Evolutionary conservation across 2,888 invertebrate genomes (phyloP).

Genomic region (Melanargia galathea): DNA sequence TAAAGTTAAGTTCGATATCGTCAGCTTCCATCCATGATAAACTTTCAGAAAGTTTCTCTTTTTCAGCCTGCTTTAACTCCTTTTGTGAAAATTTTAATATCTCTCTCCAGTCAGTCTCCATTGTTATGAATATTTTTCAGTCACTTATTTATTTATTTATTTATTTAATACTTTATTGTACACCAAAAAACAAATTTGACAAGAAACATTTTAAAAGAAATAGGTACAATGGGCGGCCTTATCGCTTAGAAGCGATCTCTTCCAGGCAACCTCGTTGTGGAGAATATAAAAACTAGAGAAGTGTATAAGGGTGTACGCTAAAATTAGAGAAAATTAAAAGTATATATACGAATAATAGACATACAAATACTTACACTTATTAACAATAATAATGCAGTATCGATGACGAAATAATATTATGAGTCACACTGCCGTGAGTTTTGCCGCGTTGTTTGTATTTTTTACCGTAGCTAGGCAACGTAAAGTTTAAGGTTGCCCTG

Average conservation of each 20-base stretch:
- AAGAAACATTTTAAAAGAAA: no score
- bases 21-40: constrained; percentile 84
- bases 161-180: no score
- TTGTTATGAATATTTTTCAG: constrained; percentile 48
- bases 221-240: no score
- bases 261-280: no score
- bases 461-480: constrained; percentile 61
- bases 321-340: no score
- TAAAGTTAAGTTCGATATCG: constrained; percentile 79
- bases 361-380: no score
- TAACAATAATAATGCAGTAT: background rate
- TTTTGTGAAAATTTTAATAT: constrained; percentile 79
- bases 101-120: constrained; percentile 83
- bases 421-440: constrained; percentile 1
- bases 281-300: no score
- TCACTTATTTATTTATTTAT: background rate
- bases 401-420: constrained; percentile 1
- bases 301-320: no score
- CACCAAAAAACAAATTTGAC: no score
- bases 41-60: constrained; percentile 84
- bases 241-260: no score
- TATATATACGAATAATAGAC: no score
- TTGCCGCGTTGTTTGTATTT: constrained; percentile 22
- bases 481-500: background rate
- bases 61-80: constrained; percentile 82